phyloP scores from a whole-genome alignment of 37 sponge, comb jelly and placozoan genomes.

The Spongilla lacustris region DNA sequence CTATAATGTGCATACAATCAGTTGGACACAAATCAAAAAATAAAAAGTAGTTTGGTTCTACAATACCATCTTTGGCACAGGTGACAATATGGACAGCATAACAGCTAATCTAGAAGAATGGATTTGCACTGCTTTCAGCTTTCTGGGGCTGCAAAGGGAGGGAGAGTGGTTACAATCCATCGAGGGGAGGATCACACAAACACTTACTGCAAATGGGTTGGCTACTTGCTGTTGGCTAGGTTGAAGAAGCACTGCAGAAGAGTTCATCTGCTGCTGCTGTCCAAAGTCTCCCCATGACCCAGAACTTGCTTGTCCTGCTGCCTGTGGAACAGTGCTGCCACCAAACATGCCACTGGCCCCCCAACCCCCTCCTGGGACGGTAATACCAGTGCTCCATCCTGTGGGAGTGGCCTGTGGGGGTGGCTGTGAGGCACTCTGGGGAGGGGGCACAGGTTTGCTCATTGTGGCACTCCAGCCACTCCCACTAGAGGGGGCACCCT shows the following conservation, averaged over 20 bases:
- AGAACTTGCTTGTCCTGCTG: not conserved
- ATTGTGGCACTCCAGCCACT: conserved; percentile 26
- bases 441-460: not conserved
- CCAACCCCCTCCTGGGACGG: not conserved
- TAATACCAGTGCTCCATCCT: not conserved
- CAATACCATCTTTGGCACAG: not conserved
- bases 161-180: not conserved
- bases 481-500: not conserved
- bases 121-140: not conserved
- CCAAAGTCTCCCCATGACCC: conserved; percentile 2
- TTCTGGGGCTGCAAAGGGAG: not conserved
- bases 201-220: not conserved
- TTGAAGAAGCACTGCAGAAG: not conserved
- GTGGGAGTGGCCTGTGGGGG: not conserved
- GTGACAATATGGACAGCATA: not conserved
- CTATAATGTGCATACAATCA: not conserved
- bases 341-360: not conserved
- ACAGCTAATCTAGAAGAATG: not conserved
- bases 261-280: not conserved
- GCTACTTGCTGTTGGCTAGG: conserved; percentile 1
- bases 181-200: not conserved
- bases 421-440: not conserved
- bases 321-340: not conserved
- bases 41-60: not conserved
- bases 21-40: not conserved